phyloP scores from a whole-genome alignment of 2,113 vertebrate genomes.

The Protobothrops mucrosquamatus region DNA sequence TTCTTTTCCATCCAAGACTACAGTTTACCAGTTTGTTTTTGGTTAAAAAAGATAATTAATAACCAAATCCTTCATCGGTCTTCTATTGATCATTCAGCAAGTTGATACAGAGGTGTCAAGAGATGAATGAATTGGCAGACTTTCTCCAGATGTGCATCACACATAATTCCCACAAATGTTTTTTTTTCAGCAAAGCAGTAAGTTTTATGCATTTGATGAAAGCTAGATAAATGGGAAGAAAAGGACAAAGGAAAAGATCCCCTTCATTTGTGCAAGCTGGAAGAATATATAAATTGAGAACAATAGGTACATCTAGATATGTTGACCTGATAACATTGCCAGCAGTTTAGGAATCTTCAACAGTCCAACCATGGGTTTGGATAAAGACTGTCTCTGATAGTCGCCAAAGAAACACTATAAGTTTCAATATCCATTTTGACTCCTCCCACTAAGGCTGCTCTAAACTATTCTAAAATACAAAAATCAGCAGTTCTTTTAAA shows the following conservation, averaged over 20 bases:
- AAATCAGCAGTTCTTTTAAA: background rate
- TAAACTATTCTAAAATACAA: background rate
- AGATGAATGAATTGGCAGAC: background rate
- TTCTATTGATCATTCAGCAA: background rate
- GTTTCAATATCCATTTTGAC: background rate
- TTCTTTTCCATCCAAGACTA: background rate
- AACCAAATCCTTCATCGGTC: background rate
- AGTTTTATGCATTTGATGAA: background rate
- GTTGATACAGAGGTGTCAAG: background rate
- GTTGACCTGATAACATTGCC: background rate
- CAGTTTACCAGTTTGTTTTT: background rate
- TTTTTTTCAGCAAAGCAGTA: background rate
- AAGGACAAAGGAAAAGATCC: background rate
- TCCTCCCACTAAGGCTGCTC: background rate
- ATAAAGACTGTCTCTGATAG: background rate
- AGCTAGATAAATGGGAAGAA: background rate
- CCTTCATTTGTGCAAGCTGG: background rate
- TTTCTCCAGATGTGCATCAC: background rate
- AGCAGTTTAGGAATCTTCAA: background rate
- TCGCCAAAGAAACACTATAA: background rate
- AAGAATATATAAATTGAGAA: background rate
- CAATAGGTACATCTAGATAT: background rate
- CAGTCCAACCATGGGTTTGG: background rate
- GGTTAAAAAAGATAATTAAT: background rate
- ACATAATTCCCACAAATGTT: background rate